Percentiles rank a stretch among this genome's conserved stretches.
These are phyloP conservation scores for Notothenia rossii DNA, from an alignment of 2,113 vertebrate species.

Conservation along the genomic window DNA sequence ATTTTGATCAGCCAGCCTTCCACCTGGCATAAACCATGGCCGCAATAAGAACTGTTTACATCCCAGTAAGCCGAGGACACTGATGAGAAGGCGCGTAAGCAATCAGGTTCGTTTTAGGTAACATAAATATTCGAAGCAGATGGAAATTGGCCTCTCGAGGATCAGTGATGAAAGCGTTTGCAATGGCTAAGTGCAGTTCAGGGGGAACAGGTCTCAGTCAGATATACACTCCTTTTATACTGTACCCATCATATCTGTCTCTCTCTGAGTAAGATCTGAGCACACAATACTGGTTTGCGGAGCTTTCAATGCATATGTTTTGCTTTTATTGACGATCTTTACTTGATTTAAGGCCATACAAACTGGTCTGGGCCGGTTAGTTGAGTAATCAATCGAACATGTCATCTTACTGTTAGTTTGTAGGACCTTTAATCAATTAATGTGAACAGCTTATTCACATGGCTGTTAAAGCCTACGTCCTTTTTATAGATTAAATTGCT, in stretches of 20 bases:
- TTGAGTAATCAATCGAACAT: no score
- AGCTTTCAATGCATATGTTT: slow-evolving; percentile 30
- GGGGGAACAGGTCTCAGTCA: slow-evolving; percentile 42
- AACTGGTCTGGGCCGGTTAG: not conserved
- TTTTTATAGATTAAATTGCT: no score
- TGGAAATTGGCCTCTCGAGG: slow-evolving; percentile 60
- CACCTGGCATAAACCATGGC: slow-evolving; percentile 42
- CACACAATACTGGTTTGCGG: slow-evolving; percentile 33
- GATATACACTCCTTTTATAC: slow-evolving; percentile 44
- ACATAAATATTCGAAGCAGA: slow-evolving; percentile 68
- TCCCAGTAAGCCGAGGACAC: slow-evolving; percentile 45
- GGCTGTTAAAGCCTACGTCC: no score
- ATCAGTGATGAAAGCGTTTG: slow-evolving; percentile 78
- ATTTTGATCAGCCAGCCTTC: slow-evolving; percentile 40
- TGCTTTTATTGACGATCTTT: slow-evolving; percentile 29
- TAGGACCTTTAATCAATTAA: no score
- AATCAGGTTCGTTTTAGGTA: slow-evolving; percentile 53
- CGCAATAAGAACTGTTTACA: slow-evolving; percentile 34
- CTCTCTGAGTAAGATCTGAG: slow-evolving; percentile 35
- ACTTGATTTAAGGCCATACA: slow-evolving; percentile 8
- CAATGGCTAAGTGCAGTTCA: slow-evolving; percentile 59
- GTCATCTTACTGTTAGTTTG: no score
- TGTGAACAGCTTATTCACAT: no score
- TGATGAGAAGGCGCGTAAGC: slow-evolving; percentile 19
- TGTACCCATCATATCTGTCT: slow-evolving; percentile 28